phyloP scores from a whole-genome alignment of 2,113 vertebrate genomes.

The Excalfactoria chinensis region DNA sequence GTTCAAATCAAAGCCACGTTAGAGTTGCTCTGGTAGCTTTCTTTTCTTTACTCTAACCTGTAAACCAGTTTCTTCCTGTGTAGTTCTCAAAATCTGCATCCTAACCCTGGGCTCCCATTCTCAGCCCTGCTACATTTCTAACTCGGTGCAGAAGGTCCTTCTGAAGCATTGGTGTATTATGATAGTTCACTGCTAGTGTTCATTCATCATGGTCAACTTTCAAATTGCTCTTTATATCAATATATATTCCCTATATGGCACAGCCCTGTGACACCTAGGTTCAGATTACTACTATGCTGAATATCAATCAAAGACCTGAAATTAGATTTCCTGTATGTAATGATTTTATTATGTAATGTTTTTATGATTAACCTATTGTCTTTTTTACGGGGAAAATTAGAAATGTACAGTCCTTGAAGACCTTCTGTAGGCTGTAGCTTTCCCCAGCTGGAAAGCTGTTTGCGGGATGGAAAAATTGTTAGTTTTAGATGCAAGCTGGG shows the following conservation, averaged over 20 bases:
- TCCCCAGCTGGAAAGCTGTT: not conserved
- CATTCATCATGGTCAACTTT: not conserved
- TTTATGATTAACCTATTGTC: not conserved
- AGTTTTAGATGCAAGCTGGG: not conserved
- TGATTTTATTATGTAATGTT: not conserved
- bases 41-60: not conserved
- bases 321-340: not conserved
- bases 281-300: not conserved
- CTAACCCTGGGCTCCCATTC: not conserved
- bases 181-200: not conserved
- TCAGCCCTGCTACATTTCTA: not conserved
- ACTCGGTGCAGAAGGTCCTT: fast-evolving
- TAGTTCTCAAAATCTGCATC: not conserved
- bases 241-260: not conserved
- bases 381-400: not conserved
- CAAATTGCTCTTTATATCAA: not conserved
- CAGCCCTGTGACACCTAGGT: not conserved
- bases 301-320: not conserved
- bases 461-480: not conserved
- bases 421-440: not conserved
- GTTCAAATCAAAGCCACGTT: not conserved
- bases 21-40: not conserved
- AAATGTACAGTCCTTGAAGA: not conserved
- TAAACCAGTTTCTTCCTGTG: not conserved
- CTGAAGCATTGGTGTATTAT: not conserved